These are phyloP conservation scores for Pangasius mekongensis DNA, from an alignment of 2,797 vertebrate genomes.

Conservation along the genomic window DNA sequence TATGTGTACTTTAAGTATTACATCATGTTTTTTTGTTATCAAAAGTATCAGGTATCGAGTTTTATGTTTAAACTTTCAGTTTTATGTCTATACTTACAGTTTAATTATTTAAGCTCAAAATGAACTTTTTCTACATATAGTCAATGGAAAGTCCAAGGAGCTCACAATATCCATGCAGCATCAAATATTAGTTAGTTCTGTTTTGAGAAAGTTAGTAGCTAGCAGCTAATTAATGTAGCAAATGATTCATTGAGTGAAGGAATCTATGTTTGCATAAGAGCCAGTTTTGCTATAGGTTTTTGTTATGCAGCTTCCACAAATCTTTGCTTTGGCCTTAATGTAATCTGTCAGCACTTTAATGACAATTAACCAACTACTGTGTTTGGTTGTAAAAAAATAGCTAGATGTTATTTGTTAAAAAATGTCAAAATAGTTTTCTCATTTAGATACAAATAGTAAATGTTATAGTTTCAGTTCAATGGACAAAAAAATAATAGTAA, in stretches of 20 bases:
- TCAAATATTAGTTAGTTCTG: neutral
- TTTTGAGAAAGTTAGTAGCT: neutral
- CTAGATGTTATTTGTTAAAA: neutral
- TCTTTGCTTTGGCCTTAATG: neutral
- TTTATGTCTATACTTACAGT: no score
- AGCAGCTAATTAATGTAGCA: neutral
- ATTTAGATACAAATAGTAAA: neutral
- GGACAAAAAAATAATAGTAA: neutral
- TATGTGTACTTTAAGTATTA: neutral
- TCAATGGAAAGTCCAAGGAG: neutral
- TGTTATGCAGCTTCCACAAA: neutral
- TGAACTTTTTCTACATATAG: neutral
- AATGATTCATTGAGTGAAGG: neutral
- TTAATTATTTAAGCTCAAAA: no score
- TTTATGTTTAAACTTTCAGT: neutral
- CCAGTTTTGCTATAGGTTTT: neutral
- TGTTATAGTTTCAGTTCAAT: neutral
- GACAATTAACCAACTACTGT: neutral
- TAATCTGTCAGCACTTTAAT: neutral
- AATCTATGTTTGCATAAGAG: neutral
- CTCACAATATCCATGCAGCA: neutral
- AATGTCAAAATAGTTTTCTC: neutral
- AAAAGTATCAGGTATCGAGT: neutral
- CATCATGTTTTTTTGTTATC: neutral
- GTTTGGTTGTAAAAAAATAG: neutral